phyloP scores from a whole-genome alignment of 1,140 invertebrate species.

The Aricia agestis region DNA sequence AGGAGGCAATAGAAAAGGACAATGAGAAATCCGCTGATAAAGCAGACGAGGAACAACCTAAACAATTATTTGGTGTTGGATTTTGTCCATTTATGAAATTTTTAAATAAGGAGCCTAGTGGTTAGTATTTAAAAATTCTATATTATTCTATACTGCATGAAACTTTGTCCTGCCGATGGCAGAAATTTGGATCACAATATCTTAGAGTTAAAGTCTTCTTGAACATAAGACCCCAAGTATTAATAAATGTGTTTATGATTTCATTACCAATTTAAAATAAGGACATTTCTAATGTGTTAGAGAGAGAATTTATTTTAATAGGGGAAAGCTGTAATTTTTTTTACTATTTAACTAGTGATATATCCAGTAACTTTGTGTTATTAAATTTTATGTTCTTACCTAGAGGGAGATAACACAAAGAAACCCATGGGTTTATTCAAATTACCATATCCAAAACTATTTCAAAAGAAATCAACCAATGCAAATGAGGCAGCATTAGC shows the following conservation, averaged over 20 bases:
- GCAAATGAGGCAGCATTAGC: constrained; percentile 81
- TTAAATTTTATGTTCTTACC: neutral
- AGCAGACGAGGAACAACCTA: constrained; percentile 62
- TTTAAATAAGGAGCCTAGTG: constrained; percentile 25
- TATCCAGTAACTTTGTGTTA: constrained; percentile 7
- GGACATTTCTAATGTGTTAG: too few relatives aligned
- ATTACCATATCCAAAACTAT: constrained; percentile 60
- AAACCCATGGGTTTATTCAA: constrained; percentile 48
- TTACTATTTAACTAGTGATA: too few relatives aligned
- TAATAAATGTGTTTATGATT: too few relatives aligned
- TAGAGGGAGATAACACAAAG: constrained; percentile 29
- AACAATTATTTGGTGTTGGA: constrained; percentile 28
- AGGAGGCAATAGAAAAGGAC: constrained; percentile 70
- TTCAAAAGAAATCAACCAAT: constrained; percentile 51
- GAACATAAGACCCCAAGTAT: too few relatives aligned
- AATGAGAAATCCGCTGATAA: constrained; percentile 66
- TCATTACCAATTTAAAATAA: too few relatives aligned
- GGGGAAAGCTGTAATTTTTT: too few relatives aligned
- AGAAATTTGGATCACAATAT: neutral
- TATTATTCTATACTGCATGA: neutral
- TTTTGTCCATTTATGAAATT: constrained; percentile 23
- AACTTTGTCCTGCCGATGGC: neutral
- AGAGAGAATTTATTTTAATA: too few relatives aligned
- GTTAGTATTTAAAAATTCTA: constrained; percentile 13
- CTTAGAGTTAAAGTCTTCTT: too few relatives aligned